Conservation (phyloP, 2,113 vertebrate genomes). For the Chiloscyllium plagiosum region DNA sequence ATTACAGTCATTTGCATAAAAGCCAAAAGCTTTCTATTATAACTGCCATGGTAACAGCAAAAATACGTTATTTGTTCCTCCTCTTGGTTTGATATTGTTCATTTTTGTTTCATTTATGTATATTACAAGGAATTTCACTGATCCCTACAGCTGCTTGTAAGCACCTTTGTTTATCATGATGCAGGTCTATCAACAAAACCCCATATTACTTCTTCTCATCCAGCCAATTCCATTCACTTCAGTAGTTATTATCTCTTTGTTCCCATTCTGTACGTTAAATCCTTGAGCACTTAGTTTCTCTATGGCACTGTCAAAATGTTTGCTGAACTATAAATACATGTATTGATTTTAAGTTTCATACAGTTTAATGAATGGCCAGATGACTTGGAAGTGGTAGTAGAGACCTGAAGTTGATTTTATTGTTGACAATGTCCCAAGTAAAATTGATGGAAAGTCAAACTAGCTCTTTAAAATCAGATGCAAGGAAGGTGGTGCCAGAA, state of each 20-base stretch:
- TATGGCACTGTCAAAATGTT: background rate
- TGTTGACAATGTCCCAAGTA: background rate
- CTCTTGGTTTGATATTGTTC: no score
- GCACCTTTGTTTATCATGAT: background rate
- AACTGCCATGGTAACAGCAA: no score
- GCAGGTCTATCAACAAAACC: background rate
- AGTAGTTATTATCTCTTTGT: background rate
- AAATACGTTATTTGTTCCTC: no score
- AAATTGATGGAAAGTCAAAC: background rate
- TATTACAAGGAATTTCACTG: background rate
- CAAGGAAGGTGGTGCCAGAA: background rate
- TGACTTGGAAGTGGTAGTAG: background rate
- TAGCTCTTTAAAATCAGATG: background rate
- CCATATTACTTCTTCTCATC: background rate
- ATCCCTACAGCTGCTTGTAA: background rate
- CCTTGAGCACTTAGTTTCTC: background rate
- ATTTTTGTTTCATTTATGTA: background rate
- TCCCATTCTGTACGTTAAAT: background rate
- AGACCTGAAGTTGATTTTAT: background rate
- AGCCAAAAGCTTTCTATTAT: no score
- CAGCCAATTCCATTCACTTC: background rate
- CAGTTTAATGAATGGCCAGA: no score
- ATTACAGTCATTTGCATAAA: no score
- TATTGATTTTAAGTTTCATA: background rate
- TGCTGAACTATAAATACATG: background rate